Conservation (phyloP, 2,113 vertebrate genomes). For the Pleuronectes platessa region DNA sequence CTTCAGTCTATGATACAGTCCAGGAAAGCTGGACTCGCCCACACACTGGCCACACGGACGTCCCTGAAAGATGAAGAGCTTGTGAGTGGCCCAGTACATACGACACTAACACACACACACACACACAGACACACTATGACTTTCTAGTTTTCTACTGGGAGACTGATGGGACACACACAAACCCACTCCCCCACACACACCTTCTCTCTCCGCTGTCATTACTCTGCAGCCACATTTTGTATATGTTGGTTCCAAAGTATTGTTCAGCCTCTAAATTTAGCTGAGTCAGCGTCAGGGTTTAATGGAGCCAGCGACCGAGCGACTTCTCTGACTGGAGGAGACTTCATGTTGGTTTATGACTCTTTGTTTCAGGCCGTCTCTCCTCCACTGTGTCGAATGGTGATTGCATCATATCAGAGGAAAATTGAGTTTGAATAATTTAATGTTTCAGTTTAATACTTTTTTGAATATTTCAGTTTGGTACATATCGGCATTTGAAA, state of each 20-base stretch:
- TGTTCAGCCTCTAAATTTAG: background rate
- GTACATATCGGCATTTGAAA: background rate
- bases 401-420: conserved; percentile 14
- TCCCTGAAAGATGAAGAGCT: conserved; percentile 97
- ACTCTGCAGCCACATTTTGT: conserved; percentile 1
- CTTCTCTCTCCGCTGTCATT: conserved; percentile 12
- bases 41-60: conserved; percentile 90
- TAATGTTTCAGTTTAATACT: background rate
- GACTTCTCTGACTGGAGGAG: background rate
- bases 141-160: background rate
- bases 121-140: background rate
- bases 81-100: conserved; percentile 80
- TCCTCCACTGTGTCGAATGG: background rate
- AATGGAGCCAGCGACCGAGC: conserved; percentile 10
- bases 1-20: conserved; percentile 94
- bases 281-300: conserved; percentile 32
- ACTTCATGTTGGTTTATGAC: conserved; percentile 19
- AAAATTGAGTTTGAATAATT: background rate
- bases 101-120: background rate
- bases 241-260: conserved; percentile 15
- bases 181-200: background rate
- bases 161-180: background rate
- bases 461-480: background rate
- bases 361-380: conserved; percentile 10
- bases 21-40: conserved; percentile 93